A percentile compares a stretch with the other conserved stretches of the same genome.
Conservation (phyloP, 2,113 vertebrate species). For the Epinephelus fuscoguttatus region DNA sequence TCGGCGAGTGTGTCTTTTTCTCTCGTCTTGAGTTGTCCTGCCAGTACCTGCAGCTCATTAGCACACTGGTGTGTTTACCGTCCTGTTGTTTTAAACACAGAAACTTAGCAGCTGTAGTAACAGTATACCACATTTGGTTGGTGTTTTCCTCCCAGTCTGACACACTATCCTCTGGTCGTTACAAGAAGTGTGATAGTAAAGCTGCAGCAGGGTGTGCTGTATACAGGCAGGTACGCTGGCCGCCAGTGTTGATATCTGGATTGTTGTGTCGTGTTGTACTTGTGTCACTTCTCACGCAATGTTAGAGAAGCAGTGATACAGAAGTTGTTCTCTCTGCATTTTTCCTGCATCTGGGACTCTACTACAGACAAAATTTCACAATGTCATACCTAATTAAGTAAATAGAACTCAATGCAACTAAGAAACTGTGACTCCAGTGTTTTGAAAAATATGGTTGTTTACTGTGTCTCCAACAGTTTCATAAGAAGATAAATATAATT, state of each 20-base stretch:
- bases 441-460: neutral
- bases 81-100: neutral
- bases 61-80: slow-evolving; percentile 2
- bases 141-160: neutral
- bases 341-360: too few relatives aligned
- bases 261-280: neutral
- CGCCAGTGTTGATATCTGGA: neutral
- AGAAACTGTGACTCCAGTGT: neutral
- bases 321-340: neutral
- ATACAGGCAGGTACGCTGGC: too few relatives aligned
- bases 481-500: neutral
- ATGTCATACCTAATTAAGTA: neutral
- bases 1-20: neutral
- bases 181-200: neutral
- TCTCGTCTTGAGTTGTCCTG: neutral
- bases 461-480: neutral
- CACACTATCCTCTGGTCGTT: neutral
- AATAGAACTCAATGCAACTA: neutral
- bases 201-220: neutral
- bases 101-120: neutral
- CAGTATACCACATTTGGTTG: neutral
- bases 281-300: neutral
- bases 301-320: neutral
- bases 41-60: slow-evolving; percentile 32
- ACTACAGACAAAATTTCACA: neutral